These are phyloP conservation scores for Cyprinodon tularosa DNA, from an alignment of 2,113 vertebrate species.

Conservation along the genomic window DNA sequence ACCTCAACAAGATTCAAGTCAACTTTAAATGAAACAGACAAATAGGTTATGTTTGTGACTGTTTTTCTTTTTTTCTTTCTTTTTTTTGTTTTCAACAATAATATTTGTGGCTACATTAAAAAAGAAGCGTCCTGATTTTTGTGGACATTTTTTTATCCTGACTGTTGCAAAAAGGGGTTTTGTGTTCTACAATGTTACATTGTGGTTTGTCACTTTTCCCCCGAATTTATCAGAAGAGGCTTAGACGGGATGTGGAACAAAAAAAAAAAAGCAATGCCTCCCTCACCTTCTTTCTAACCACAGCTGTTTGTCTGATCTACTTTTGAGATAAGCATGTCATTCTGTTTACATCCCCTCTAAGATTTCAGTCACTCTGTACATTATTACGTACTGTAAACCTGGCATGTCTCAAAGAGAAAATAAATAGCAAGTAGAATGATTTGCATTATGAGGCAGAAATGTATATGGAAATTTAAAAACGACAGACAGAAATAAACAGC, in stretches of 20 bases:
- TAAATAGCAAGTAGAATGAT: not conserved
- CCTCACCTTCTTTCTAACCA: not conserved
- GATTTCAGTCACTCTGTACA: too few relatives aligned
- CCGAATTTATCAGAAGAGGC: not conserved
- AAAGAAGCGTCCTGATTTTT: not conserved
- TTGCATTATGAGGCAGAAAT: too few relatives aligned
- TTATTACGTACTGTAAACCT: too few relatives aligned
- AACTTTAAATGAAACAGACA: too few relatives aligned
- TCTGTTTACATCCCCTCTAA: too few relatives aligned
- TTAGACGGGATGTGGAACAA: not conserved
- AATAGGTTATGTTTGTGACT: too few relatives aligned
- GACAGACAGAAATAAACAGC: too few relatives aligned
- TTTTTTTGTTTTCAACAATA: not conserved
- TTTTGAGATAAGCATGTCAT: too few relatives aligned
- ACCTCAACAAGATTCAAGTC: too few relatives aligned
- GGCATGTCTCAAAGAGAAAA: not conserved
- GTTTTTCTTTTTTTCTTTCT: too few relatives aligned
- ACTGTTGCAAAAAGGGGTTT: too few relatives aligned
- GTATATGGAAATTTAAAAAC: too few relatives aligned
- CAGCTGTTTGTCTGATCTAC: not conserved
- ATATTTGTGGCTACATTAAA: not conserved
- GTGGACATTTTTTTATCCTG: not conserved
- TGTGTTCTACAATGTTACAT: not conserved
- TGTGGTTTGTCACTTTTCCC: not conserved
- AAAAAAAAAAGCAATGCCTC: not conserved